phyloP scores from a whole-genome alignment of 2,797 vertebrate genomes.

The Chloroceryle amazona region DNA sequence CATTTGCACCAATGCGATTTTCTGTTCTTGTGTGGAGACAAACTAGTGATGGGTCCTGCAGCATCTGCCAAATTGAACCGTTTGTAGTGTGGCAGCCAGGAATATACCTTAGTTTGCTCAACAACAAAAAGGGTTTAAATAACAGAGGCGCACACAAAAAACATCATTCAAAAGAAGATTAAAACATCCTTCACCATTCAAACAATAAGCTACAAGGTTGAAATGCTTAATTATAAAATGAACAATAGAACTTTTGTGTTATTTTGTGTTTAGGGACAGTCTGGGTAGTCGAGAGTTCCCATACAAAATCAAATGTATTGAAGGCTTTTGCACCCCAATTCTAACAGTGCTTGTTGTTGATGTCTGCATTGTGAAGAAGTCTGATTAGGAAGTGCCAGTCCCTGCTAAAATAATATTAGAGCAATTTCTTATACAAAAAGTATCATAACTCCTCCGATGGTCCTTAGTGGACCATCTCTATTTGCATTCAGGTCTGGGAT shows the following conservation, averaged over 20 bases:
- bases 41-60: not conserved
- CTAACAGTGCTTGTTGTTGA: not conserved
- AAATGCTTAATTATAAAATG: slow-evolving; percentile 37
- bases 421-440: not conserved
- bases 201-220: slow-evolving; percentile 22
- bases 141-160: not conserved
- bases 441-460: not conserved
- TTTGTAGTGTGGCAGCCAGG: slow-evolving; percentile 49
- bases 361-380: not conserved
- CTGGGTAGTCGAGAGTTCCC: not conserved
- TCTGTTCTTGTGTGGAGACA: slow-evolving; percentile 26
- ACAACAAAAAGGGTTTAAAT: not conserved
- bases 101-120: slow-evolving; percentile 48
- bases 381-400: not conserved
- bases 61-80: slow-evolving; percentile 56
- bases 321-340: not conserved
- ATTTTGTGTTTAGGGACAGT: slow-evolving; percentile 12
- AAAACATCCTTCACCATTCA: slow-evolving; percentile 47
- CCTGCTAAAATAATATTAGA: not conserved
- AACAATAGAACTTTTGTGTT: not conserved
- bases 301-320: slow-evolving; percentile 17
- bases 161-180: slow-evolving; percentile 2
- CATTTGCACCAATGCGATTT: slow-evolving; percentile 8
- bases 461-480: not conserved
- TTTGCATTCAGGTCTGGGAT: not conserved